Evolutionary conservation across 2,113 vertebrate species (phyloP), one percentile per base, ranked within the genome.

Genomic region (Bettongia penicillata): DNA sequence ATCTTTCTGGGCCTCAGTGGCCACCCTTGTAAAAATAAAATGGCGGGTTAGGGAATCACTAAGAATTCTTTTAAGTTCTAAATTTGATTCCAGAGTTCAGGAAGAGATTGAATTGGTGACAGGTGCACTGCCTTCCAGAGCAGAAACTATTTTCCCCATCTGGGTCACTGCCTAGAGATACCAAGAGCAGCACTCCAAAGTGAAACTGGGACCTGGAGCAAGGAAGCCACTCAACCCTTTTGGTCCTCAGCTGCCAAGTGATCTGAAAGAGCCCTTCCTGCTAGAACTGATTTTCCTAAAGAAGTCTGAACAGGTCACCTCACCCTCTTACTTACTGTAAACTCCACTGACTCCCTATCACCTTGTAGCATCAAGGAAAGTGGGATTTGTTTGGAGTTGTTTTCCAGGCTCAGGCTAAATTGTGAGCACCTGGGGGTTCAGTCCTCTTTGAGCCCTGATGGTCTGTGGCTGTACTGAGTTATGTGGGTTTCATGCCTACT

Each of bases 1-100:
- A 28, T 28, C 37, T 89, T 91, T 93, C 84, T 61, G 23, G 84
- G 2, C 68, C 49, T 95, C 53, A 26, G 90, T 95, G 93, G 37
- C 49, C 51, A 90, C 51, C 47, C 68, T 91, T 91, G 3, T 96
- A 68, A 92, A 61, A 84, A 93, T n/a, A 48, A 95, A n/a, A 96
- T 47, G 51, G 51, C 5, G 90, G 48, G 77, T n/a, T 26, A 90
- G 55, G 91, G 49, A 92, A 95, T 95, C 94, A 94, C 26, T 48
- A 53, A 26, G 47, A 22, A 31, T 50, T 11, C 43, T 91, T 91
- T 95, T 52, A 43, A 23, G 31, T 92, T 96, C 92, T 95, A 90
- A 91, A 43, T 53, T 6, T 61, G n/a, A 94, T 96, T 25, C 61
- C 53, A 96, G 94, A 91, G 92, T 68, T 91, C 68, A 43, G 7